Base-by-base conservation (phyloP, 2,888 invertebrate genomes). In the Autographa gamma region DNA sequence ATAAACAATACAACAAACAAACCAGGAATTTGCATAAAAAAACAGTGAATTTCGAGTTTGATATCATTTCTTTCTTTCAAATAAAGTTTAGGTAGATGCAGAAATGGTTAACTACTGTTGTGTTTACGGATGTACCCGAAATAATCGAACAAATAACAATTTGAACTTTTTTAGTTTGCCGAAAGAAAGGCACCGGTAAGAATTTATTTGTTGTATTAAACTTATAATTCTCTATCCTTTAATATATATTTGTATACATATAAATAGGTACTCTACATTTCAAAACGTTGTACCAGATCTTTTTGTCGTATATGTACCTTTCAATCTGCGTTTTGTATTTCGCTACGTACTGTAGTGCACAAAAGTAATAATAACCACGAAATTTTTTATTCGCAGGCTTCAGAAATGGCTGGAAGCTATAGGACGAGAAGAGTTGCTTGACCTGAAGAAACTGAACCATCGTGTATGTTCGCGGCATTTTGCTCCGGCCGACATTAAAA, bases 91-190 rank as follows among this genome's bases (percentile, higher is more conserved):
- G 11, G 8, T 25, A 56, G 25, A 18, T 25, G 54, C 34, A 43
- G 78, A 62, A 75, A 94, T 95, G 95, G 95, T 95, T 3, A 95
- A 95, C 77, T 94, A 95, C 77, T 95, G 95, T 75, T 93, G 93
- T 79, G 94, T 95, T 0, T 70, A 84, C 38, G 91, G 93, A 34
- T 95, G 95, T 74, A 90, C 91, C 8, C 89, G 93, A 9, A 95
- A 94, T 69, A 94, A 92, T 76, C 89, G 90, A 82, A 84, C 81
- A n/a, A 90, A 91, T 78, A 92, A 91, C 74, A 90, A 93, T 78
- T 87, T 95, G 56, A 92, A 91, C 73, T 95, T 87, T 75, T 95
- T 91, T 71, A 87, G 91, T 63, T 86, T 94, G n/a, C 95, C 95
- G 1, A 94, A 92, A 76, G 93, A 93, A 71, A 85, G 80, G 75